Percentiles rank a stretch among this genome's conserved stretches.
Evolutionary conservation across 2,113 vertebrate genomes (phyloP).

Genomic region (Thunnus maccoyii): DNA sequence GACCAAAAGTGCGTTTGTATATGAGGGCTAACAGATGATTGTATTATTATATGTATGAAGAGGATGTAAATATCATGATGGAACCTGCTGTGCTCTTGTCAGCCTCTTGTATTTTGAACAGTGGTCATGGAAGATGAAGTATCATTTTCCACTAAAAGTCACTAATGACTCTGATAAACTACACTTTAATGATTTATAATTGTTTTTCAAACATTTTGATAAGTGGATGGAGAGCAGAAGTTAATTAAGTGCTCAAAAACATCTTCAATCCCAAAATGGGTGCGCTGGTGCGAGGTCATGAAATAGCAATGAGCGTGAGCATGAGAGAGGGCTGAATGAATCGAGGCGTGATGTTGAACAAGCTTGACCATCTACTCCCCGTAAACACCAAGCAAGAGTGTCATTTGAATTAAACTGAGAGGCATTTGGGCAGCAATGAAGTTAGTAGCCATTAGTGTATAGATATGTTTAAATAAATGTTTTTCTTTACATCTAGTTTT

Average conservation of each 20-base stretch:
- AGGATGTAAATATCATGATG: neutral
- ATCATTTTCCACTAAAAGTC: neutral
- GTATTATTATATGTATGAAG: neutral
- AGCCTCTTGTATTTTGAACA: neutral
- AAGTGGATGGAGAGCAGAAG: neutral
- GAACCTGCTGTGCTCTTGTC: neutral
- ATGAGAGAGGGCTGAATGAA: too few relatives aligned
- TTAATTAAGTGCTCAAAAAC: slow-evolving; percentile 1
- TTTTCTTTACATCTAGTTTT: neutral
- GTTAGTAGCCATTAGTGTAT: too few relatives aligned
- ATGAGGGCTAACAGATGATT: neutral
- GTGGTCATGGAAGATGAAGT: neutral
- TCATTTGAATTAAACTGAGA: too few relatives aligned
- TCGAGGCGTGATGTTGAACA: too few relatives aligned
- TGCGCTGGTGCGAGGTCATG: too few relatives aligned
- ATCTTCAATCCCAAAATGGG: neutral
- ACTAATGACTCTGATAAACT: neutral
- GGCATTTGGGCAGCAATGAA: too few relatives aligned
- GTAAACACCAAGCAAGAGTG: too few relatives aligned
- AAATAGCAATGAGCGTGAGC: too few relatives aligned
- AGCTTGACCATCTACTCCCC: too few relatives aligned
- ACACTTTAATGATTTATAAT: neutral
- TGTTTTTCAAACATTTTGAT: neutral
- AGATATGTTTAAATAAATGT: neutral
- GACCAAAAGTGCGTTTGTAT: neutral